These are phyloP conservation scores for Ursus arctos DNA, from an alignment of 2,113 vertebrate species.

Conservation along the genomic window DNA sequence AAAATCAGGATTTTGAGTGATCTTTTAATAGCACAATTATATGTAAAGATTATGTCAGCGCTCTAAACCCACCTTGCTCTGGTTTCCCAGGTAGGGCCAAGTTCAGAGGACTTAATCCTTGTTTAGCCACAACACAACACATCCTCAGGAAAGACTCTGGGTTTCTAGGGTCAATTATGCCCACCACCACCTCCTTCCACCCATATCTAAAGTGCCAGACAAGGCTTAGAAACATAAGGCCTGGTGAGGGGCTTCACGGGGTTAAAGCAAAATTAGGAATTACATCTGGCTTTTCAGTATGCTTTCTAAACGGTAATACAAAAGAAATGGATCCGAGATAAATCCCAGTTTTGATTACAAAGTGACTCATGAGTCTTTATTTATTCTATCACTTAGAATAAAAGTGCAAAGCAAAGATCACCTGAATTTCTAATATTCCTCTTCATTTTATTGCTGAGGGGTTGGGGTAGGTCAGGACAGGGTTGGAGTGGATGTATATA, in stretches of 20 bases:
- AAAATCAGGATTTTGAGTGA: slow-evolving; percentile 29
- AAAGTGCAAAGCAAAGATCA: background rate
- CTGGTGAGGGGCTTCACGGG: background rate
- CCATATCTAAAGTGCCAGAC: background rate
- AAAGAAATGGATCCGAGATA: background rate
- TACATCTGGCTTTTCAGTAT: background rate
- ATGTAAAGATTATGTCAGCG: background rate
- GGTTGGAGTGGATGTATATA: fast-evolving
- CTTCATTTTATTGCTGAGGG: background rate
- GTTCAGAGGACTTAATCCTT: background rate
- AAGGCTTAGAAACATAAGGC: background rate
- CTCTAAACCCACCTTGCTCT: background rate
- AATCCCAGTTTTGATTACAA: background rate
- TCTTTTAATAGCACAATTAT: background rate
- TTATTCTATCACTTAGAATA: background rate
- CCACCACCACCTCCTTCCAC: background rate
- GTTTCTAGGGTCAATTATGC: background rate
- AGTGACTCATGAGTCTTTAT: background rate
- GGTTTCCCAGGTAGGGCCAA: background rate
- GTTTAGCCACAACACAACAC: background rate
- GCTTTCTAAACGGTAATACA: background rate
- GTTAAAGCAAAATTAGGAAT: background rate
- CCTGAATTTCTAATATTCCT: background rate
- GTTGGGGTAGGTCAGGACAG: background rate
- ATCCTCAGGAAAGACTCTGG: background rate